A percentile compares a stretch with the other conserved stretches of the same genome.
phyloP scores from a whole-genome alignment of 2,797 vertebrate genomes.

The Erithacus rubecula region DNA sequence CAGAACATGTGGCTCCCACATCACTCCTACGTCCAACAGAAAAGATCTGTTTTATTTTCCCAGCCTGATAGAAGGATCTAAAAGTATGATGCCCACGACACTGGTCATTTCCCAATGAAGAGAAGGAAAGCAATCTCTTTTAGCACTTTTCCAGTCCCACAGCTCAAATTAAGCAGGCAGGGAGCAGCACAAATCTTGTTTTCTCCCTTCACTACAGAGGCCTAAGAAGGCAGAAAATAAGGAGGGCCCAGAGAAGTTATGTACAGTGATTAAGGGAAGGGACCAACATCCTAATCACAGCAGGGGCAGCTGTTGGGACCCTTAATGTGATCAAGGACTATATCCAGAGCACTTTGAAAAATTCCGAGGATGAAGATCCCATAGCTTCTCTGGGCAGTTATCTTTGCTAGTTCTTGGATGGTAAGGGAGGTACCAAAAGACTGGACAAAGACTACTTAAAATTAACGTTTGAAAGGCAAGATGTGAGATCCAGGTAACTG shows the following conservation, averaged over 20 bases:
- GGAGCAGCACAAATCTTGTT: not conserved
- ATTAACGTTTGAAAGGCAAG: not conserved
- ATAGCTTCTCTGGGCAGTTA: not conserved
- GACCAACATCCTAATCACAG: not conserved
- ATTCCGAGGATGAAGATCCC: not conserved
- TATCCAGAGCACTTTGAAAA: not conserved
- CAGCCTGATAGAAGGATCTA: not conserved
- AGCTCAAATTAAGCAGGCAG: not conserved
- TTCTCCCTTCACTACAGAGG: not conserved
- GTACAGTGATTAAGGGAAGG: not conserved
- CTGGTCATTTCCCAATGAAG: not conserved
- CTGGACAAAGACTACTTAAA: not conserved
- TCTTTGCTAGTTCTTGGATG: not conserved
- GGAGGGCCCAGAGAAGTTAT: not conserved
- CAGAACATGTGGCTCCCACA: not conserved
- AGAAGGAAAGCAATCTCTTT: not conserved
- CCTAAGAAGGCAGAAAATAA: not conserved
- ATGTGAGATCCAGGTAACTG: not conserved
- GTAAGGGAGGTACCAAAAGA: not conserved
- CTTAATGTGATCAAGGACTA: not conserved
- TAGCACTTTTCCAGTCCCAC: not conserved
- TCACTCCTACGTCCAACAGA: constrained; percentile 7
- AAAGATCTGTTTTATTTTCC: not conserved
- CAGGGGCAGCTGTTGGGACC: not conserved
- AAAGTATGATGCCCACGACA: fast-evolving